Evolutionary conservation across 2,888 invertebrate genomes (phyloP).

Genomic region (Rhagium mordax): DNA sequence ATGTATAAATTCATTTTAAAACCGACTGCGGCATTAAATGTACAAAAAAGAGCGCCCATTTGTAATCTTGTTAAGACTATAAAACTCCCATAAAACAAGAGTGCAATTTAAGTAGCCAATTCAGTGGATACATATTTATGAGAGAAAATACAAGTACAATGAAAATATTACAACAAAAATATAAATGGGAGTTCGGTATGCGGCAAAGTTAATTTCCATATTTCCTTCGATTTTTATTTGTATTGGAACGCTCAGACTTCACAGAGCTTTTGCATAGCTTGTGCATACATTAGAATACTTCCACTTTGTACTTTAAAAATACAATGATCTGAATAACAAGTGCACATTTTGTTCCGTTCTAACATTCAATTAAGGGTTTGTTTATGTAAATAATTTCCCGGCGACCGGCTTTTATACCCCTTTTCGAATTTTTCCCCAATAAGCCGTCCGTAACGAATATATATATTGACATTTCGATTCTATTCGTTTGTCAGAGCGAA

Average conservation of each 20-base stretch:
- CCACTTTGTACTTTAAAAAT: slow-evolving; percentile 58
- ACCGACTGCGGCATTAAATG: slow-evolving; percentile 48
- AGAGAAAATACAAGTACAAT: slow-evolving; percentile 51
- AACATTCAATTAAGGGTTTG: slow-evolving; percentile 63
- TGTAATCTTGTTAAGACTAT: slow-evolving; percentile 57
- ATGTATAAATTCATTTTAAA: slow-evolving; percentile 55
- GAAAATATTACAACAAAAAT: slow-evolving; percentile 59
- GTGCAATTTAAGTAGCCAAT: slow-evolving; percentile 57
- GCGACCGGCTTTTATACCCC: not conserved
- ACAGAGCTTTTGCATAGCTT: slow-evolving; percentile 57
- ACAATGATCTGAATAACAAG: slow-evolving; percentile 63
- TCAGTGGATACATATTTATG: slow-evolving; percentile 59
- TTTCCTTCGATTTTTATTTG: slow-evolving; percentile 61
- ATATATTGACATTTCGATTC: not conserved
- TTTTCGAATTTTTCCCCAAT: not conserved
- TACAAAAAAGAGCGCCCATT: slow-evolving; percentile 47
- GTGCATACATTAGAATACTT: slow-evolving; percentile 61
- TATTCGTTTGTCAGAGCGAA: not conserved
- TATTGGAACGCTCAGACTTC: slow-evolving; percentile 54
- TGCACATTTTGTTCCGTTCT: slow-evolving; percentile 62
- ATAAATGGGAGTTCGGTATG: slow-evolving; percentile 43
- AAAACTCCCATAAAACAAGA: slow-evolving; percentile 54
- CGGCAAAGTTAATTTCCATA: slow-evolving; percentile 57
- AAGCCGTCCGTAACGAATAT: not conserved
- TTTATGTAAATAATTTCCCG: slow-evolving; percentile 60